Evolutionary conservation across 2,888 invertebrate species (phyloP).

Genomic region (Acanthosoma haemorrhoidale): DNA sequence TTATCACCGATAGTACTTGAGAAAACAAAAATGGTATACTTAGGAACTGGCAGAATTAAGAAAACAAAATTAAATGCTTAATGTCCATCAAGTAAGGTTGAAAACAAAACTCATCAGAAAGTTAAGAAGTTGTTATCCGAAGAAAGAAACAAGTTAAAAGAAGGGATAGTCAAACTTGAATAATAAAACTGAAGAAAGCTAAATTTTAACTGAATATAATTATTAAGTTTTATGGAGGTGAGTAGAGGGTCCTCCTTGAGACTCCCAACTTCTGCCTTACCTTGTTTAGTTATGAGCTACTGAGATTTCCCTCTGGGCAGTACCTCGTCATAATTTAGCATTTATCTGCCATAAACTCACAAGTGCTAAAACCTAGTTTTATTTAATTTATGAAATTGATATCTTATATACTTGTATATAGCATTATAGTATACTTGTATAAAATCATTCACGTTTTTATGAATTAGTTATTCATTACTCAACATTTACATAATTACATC

Average conservation of each 20-base stretch:
- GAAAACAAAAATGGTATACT: background rate
- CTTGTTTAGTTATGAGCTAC: background rate
- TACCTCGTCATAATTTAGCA: too few relatives aligned
- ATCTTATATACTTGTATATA: too few relatives aligned
- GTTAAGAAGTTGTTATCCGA: constrained; percentile 10
- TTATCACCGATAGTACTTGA: background rate
- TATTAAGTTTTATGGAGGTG: constrained; percentile 11
- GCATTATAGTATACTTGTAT: too few relatives aligned
- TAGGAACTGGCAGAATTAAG: constrained; percentile 8
- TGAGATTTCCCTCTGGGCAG: background rate
- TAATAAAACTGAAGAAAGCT: constrained; percentile 12
- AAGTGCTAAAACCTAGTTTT: too few relatives aligned
- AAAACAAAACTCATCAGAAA: constrained; percentile 11
- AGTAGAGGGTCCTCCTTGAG: background rate
- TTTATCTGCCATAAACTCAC: too few relatives aligned
- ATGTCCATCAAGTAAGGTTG: constrained; percentile 8
- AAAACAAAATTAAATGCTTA: constrained; percentile 10
- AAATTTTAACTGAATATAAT: constrained; percentile 7
- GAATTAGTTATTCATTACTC: too few relatives aligned
- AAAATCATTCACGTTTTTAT: too few relatives aligned
- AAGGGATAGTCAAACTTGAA: constrained; percentile 12
- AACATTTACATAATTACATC: too few relatives aligned
- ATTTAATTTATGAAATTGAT: too few relatives aligned
- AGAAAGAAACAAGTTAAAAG: constrained; percentile 5
- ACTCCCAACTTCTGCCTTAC: background rate